phyloP scores from a whole-genome alignment of 1,140 invertebrate species.

The Leptinotarsa texana region DNA sequence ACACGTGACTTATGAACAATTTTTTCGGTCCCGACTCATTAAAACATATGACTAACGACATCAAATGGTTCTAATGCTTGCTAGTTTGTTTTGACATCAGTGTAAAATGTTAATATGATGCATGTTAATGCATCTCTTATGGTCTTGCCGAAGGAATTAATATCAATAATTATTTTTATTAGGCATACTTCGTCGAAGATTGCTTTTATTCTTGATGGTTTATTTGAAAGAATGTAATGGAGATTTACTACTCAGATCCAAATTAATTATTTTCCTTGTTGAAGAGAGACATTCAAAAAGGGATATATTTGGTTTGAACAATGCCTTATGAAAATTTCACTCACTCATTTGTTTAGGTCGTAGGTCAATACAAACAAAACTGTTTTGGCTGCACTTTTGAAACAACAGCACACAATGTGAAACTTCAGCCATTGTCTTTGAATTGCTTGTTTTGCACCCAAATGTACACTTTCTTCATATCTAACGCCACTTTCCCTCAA shows the following conservation, averaged over 20 bases:
- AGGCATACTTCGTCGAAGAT: not conserved
- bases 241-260: not conserved
- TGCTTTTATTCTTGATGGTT: not conserved
- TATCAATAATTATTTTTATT: not conserved
- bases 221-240: not conserved
- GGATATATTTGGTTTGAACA: no score
- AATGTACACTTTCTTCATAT: no score
- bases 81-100: not conserved
- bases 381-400: no score
- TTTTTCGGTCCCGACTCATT: constrained; percentile 1
- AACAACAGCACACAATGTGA: no score
- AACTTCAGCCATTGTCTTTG: no score
- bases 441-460: no score
- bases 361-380: no score
- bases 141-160: not conserved
- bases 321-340: no score
- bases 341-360: no score
- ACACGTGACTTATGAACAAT: constrained; percentile 7
- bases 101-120: constrained; percentile 11
- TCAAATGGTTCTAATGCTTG: constrained; percentile 1
- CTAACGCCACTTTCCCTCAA: no score
- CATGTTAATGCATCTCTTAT: not conserved
- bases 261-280: not conserved
- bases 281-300: no score
- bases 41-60: not conserved